These are phyloP conservation scores for Anolis carolinensis DNA, from an alignment of 2,113 vertebrate species.

Conservation along the genomic window DNA sequence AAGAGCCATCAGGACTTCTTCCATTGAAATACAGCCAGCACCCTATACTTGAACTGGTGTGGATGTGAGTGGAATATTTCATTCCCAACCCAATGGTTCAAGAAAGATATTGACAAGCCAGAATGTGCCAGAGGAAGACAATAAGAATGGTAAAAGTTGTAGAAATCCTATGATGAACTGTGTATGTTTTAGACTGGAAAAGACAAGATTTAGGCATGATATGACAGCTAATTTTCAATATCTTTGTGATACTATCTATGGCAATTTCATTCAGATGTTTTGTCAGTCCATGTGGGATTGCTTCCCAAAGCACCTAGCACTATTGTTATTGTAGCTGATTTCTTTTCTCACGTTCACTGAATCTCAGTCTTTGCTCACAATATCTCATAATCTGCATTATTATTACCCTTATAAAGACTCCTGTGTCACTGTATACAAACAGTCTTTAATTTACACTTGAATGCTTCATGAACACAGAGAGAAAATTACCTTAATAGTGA, in stretches of 20 bases:
- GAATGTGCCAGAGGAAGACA: too few species aligned
- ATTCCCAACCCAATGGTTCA: too few species aligned
- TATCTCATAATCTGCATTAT: neutral
- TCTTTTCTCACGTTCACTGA: neutral
- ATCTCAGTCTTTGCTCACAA: neutral
- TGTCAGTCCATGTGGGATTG: neutral
- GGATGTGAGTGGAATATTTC: too few species aligned
- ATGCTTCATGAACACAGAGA: neutral
- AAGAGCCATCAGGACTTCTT: too few species aligned
- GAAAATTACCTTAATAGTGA: neutral
- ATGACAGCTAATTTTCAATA: too few species aligned
- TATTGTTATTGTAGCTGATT: neutral
- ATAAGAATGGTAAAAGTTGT: too few species aligned
- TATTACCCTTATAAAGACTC: neutral
- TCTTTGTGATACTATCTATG: neutral
- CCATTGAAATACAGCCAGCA: too few species aligned
- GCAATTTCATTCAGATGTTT: neutral
- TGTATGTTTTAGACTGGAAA: too few species aligned
- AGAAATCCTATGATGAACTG: too few species aligned
- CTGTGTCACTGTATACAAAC: neutral
- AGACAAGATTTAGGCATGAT: too few species aligned
- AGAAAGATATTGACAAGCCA: too few species aligned
- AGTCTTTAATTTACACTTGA: neutral
- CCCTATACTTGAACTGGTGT: too few species aligned
- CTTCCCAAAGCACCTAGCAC: neutral